Conservation (phyloP, 2,888 invertebrate species). For the Dichetophora obliterata region DNA sequence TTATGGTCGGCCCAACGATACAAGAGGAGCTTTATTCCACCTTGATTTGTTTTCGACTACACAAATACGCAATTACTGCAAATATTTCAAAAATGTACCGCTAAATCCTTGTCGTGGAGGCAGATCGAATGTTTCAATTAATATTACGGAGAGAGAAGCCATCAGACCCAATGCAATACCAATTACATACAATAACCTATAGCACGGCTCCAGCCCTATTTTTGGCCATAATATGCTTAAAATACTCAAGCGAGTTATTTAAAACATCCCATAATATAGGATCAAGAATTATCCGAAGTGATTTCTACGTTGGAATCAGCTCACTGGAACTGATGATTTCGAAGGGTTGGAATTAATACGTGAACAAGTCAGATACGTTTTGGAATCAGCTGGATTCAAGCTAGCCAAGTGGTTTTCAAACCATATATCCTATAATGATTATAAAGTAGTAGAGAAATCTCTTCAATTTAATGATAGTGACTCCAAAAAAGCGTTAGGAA, state of each 20-base stretch:
- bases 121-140: constrained; percentile 5
- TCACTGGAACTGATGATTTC: neutral
- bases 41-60: constrained; percentile 12
- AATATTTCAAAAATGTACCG: constrained; percentile 23
- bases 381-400: neutral
- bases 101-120: neutral
- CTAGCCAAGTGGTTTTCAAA: too few relatives aligned
- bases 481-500: too few relatives aligned
- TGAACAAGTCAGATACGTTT: neutral
- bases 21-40: constrained; percentile 6
- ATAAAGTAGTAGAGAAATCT: too few relatives aligned
- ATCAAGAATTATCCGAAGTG: neutral
- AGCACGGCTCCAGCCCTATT: too few relatives aligned
- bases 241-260: neutral
- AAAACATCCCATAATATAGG: neutral
- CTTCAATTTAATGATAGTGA: too few relatives aligned
- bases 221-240: neutral
- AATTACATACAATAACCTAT: too few relatives aligned
- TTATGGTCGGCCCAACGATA: constrained; percentile 21
- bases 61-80: constrained; percentile 27
- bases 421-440: neutral
- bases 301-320: neutral
- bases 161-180: neutral
- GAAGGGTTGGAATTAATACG: neutral
- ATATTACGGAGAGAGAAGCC: constrained; percentile 12